Base-by-base conservation (phyloP, 92 coral and sea anemone genomes). In the Bergia sp. region DNA sequence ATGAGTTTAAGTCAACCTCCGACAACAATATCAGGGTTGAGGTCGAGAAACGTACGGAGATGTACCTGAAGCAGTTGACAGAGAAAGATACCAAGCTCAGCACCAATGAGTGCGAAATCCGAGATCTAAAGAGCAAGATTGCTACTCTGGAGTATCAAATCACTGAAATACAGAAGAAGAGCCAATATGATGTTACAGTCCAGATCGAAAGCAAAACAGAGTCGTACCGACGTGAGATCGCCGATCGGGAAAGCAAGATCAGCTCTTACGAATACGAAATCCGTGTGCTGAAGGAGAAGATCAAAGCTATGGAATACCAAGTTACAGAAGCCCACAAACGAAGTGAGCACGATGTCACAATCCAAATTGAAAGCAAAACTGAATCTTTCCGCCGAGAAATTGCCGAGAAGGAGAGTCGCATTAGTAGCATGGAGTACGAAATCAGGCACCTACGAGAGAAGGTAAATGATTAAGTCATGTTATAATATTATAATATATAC, bases 321-420 rank as follows among this genome's bases (percentile, higher is more conserved):
- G 66, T 84, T 36, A 84, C 87, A 36, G 87, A 84, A 20, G 78
- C 50, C 20, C 87, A 84, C 37, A 67, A 84, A 38, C 45, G 73
- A 84, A 90, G 73, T 64, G 92, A 90, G 81, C 89, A 83, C 13
- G 92, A 90, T 29, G 66, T 90, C n/a, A 65, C 86, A n/a, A 80
- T 90, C 71, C 90, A 86, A 20, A 86, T 90, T 84, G 87, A 84
- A 71, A 84, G 77, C 66, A 84, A 84, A 74, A 84, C 87, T 20
- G 87, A 84, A 36, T 42, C 77, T 45, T 69, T 84, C 77, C 87
- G 87, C 64, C 87, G 87, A 45, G 87, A 84, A 84, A 71, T 84
- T 23, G 57, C 79, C 5, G 87, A 84, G 64, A 84, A 64, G 74
- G 87, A 84, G 29, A 84, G 39, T 4, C 87, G 87, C n/a, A 84